A percentile compares a stretch with the other conserved stretches of the same genome.
Conservation (phyloP, 1,140 invertebrate species). For the Battus philenor region DNA sequence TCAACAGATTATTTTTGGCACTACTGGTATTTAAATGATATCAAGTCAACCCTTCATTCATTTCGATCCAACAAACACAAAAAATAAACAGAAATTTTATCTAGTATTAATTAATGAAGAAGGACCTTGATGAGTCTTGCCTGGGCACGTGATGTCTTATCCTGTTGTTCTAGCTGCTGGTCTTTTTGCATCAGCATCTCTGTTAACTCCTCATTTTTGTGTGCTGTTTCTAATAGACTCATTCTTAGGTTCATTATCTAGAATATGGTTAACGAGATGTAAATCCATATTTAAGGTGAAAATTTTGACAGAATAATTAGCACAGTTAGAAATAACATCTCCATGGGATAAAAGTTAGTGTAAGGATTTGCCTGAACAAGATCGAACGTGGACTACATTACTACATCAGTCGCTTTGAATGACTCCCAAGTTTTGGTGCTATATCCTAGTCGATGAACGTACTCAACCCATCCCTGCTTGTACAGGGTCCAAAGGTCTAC, state of each 20-base stretch:
- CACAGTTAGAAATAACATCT: no score
- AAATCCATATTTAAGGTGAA: no score
- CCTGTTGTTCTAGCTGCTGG: constrained; percentile 73
- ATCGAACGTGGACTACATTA: no score
- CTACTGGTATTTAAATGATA: neutral
- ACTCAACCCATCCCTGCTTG: no score
- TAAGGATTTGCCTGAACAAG: no score
- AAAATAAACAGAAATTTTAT: constrained; percentile 9
- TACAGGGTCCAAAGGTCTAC: no score
- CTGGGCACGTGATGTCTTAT: constrained; percentile 71
- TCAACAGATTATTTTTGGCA: neutral
- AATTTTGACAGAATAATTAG: no score
- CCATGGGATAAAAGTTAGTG: no score
- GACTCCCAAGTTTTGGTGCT: no score
- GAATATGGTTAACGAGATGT: no score
- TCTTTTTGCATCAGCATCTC: constrained; percentile 67
- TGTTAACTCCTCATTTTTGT: constrained; percentile 70
- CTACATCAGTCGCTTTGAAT: no score
- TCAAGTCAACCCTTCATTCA: neutral
- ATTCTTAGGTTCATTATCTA: constrained; percentile 68
- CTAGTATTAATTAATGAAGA: constrained; percentile 19
- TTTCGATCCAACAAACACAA: constrained; percentile 2
- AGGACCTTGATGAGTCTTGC: constrained; percentile 72
- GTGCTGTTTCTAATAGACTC: constrained; percentile 53
- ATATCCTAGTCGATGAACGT: no score